Percentiles rank a stretch among this genome's conserved stretches.
Conservation (phyloP, 2,888 invertebrate species). For the Thymelicus lineola region DNA sequence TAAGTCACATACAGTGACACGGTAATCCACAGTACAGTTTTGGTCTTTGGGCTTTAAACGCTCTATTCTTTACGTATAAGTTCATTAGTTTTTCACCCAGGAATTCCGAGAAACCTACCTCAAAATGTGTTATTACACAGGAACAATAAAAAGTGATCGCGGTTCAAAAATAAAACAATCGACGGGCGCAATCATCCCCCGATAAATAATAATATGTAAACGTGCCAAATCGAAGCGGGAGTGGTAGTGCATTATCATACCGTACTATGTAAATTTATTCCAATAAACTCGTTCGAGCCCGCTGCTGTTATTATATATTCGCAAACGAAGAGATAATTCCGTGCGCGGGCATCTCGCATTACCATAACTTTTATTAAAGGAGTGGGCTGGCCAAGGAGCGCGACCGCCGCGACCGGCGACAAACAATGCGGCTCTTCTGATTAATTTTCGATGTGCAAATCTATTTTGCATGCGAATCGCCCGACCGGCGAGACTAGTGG, state of each 20-base stretch:
- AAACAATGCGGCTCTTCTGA: constrained; percentile 77
- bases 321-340: constrained; percentile 83
- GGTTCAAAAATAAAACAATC: constrained; percentile 56
- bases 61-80: too few species aligned
- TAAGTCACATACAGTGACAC: too few species aligned
- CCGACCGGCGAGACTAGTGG: constrained; percentile 54
- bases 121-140: constrained; percentile 5
- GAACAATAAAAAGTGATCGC: constrained; percentile 31
- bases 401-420: constrained; percentile 53
- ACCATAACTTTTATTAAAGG: constrained; percentile 84
- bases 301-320: constrained; percentile 82
- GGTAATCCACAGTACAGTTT: too few species aligned
- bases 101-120: too few species aligned
- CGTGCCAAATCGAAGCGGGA: constrained; percentile 73
- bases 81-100: too few species aligned
- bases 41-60: too few species aligned
- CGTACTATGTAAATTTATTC: constrained; percentile 83
- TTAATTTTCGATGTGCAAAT: constrained; percentile 79
- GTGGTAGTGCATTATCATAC: constrained; percentile 72
- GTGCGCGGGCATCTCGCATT: constrained; percentile 75
- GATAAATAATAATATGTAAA: constrained; percentile 77
- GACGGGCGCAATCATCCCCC: constrained; percentile 55
- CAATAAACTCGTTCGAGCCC: constrained; percentile 77
- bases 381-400: constrained; percentile 65
- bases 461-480: constrained; percentile 79